Base-by-base conservation (phyloP, 1,140 invertebrate species). In the Rhynchophorus ferrugineus region DNA sequence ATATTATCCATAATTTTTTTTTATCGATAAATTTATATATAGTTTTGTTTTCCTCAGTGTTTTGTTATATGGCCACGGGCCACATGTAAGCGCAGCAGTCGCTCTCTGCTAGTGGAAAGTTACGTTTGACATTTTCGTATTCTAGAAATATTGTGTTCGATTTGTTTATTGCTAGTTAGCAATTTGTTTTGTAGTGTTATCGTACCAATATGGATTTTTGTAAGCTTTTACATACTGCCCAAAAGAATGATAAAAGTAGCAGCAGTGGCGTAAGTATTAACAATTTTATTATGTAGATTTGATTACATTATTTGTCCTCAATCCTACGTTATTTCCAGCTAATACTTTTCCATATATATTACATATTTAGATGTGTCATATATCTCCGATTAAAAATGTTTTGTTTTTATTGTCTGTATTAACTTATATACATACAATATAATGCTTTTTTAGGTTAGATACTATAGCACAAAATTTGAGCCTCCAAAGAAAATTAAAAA, bases 401-500 rank as follows among this genome's bases (percentile, higher is more conserved):
- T n/a, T n/a, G n/a, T n/a, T n/a, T n/a, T n/a, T n/a, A 14, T 38
- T 8, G 8, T 38, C 36, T 6, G 8, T 38, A 6, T 38, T 8
- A 8, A 8, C 13, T 38, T 14, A 37, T 37, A 5, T 13, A 8
- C 13, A 37, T 37, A 8, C 16, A 14, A n/a, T 37, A 37, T 5
- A n/a, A 8, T 37, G 35, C 6, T n/a, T 56, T 49, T 76, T 59
- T 62, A 56, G 41, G 44, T 71, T 9, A 74, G 76, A 46, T 87
- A 78, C 62, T 89, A 89, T 60, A 80, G 78, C 60, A 85, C 85
- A 0, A 82, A 83, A 58, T 88, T 87, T 67, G 75, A 82, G 37
- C 83, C 88, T n/a, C 83, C 86, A 0, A 91, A 91, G 66, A 91
- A 91, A 62, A 76, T 84, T 48, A 75, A 76, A 42, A 84, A 83